Evolutionary conservation across 2,113 vertebrate species (phyloP).

Genomic region (Bagarius yarrelli): DNA sequence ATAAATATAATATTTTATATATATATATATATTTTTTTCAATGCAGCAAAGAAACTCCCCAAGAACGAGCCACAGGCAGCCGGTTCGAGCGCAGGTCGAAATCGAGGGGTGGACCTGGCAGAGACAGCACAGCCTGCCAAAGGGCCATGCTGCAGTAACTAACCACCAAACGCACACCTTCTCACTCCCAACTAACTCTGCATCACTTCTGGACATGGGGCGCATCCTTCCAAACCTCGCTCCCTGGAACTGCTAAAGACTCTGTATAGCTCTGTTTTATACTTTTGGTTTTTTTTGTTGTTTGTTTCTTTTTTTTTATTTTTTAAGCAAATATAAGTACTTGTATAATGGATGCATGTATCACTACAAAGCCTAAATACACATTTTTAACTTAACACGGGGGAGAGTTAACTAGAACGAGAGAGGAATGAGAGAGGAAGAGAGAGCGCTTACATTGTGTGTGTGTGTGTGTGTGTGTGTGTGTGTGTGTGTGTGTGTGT

Average conservation of each 20-base stretch:
- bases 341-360: constrained; percentile 84
- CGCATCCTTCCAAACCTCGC: constrained; percentile 75
- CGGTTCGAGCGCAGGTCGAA: constrained; percentile 79
- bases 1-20: too few species aligned
- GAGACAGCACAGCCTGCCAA: constrained; percentile 89
- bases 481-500: constrained; percentile 43
- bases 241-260: constrained; percentile 87
- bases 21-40: background rate
- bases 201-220: constrained; percentile 82
- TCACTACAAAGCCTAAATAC: constrained; percentile 82
- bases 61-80: constrained; percentile 91
- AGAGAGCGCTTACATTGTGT: constrained; percentile 8
- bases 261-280: constrained; percentile 91
- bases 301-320: constrained; percentile 64
- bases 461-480: constrained; percentile 36
- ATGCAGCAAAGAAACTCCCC: constrained; percentile 89
- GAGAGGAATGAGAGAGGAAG: constrained; percentile 37
- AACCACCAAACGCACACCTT: constrained; percentile 59
- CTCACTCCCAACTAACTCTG: constrained; percentile 75
- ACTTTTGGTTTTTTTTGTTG: constrained; percentile 71
- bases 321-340: constrained; percentile 71
- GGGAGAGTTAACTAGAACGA: constrained; percentile 62
- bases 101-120: constrained; percentile 93
- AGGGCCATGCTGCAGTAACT: constrained; percentile 95
- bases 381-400: constrained; percentile 72